Evolutionary conservation across 2,113 vertebrate species (phyloP).

Genomic region (Trogon surrucura): DNA sequence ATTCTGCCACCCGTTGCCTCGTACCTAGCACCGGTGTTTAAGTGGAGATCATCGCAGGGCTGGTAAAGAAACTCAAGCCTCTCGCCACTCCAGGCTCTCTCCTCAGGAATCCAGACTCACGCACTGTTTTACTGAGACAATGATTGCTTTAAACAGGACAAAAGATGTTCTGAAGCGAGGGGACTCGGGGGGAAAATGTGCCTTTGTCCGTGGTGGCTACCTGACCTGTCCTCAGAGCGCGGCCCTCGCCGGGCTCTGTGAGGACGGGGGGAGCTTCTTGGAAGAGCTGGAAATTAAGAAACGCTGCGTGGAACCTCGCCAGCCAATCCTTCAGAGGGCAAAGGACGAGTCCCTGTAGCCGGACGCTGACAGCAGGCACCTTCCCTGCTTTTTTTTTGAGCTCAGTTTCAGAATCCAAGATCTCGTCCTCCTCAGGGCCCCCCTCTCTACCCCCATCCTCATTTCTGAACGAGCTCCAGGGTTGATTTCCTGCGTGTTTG

Average conservation of each 20-base stretch:
- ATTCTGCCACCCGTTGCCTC: neutral
- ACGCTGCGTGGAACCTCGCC: neutral
- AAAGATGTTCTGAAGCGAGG: neutral
- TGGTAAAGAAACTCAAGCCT: neutral
- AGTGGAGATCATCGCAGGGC: neutral
- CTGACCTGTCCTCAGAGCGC: neutral
- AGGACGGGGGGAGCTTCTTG: neutral
- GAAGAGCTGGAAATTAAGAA: neutral
- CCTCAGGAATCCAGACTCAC: neutral
- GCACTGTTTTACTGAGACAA: neutral
- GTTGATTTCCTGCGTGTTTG: slow-evolving; percentile 70
- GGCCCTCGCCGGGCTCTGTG: neutral
- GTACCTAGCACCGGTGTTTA: neutral
- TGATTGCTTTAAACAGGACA: neutral
- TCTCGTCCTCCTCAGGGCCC: slow-evolving; percentile 37
- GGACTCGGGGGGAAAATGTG: neutral
- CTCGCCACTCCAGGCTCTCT: neutral
- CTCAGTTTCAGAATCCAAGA: neutral
- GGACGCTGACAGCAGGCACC: neutral
- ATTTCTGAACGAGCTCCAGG: slow-evolving; percentile 56
- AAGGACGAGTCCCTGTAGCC: neutral
- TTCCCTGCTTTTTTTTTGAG: neutral
- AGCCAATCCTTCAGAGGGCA: neutral
- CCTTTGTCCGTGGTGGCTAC: neutral
- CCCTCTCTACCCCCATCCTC: slow-evolving; percentile 39